Base-by-base conservation (phyloP, 2,888 invertebrate species). In the Lepeophtheirus nordmannii region DNA sequence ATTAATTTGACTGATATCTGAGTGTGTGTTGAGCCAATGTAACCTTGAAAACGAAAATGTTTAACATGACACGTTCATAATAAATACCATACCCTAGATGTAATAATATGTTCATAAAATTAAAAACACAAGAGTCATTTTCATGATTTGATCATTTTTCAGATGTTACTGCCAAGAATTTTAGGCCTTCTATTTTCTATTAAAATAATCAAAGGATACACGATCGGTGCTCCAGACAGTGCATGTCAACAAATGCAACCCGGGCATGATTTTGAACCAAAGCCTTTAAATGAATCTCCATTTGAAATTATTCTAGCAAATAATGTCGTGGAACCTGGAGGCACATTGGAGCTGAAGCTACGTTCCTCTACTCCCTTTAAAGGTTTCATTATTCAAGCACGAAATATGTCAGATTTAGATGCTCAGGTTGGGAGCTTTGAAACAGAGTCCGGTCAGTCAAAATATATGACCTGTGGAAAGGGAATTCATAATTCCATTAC, bases 401-500 rank as follows among this genome's bases (percentile, higher is more conserved):
- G 62, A 12, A 17, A 62, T 3, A 41, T 17, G 12, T 20, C 17
- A 14, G 23, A 62, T 40, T 14, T 30, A 40, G 40, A 39, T 40
- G 39, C n/a, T 39, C 62, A 62, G 37, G 40, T 62, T 17, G 46
- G 64, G 17, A 56, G 23, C 22, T 23, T 64, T 12, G 56, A 17
- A 11, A 37, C n/a, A n/a, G 64, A 64, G n/a, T 30, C 30, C 7
- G 30, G 30, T 30, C 23, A 64, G 12, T 53, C 56, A n/a, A 64
- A 40, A 10, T 56, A 64, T 37, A 64, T 64, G 64, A 64, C 64
- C 3, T 64, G 64, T 64, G 64, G 64, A 10, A 17, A 30, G 56
- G 64, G 64, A 46, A 64, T 64, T 30, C 64, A 64, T 30, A 64
- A 64, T 23, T 64, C 64, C 14, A 17, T 64, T 8, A 64, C 64